phyloP scores from a whole-genome alignment of 2,113 vertebrate genomes.

The Camelus bactrianus region DNA sequence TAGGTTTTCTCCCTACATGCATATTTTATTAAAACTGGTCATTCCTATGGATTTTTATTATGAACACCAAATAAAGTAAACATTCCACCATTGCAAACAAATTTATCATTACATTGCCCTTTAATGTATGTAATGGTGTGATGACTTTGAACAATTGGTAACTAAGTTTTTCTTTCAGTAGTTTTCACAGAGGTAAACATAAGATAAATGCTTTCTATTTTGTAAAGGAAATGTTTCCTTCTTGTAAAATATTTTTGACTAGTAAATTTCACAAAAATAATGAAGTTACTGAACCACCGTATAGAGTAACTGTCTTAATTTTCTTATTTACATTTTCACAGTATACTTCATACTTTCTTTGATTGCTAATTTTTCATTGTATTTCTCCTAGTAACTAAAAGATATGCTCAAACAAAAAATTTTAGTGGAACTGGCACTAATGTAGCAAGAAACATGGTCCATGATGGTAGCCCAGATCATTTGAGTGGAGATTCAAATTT shows the following conservation, averaged over 20 bases:
- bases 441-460: too few species aligned
- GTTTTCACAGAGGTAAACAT: not conserved
- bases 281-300: not conserved
- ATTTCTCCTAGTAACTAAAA: not conserved
- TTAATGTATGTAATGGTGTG: not conserved
- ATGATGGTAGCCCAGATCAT: too few species aligned
- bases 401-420: too few species aligned
- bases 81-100: not conserved
- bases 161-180: not conserved
- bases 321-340: constrained; percentile 48
- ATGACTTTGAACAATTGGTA: not conserved
- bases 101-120: not conserved
- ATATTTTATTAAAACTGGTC: not conserved
- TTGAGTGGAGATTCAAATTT: too few species aligned
- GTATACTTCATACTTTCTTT: constrained; percentile 20
- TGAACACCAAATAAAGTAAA: not conserved
- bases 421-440: too few species aligned
- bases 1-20: not conserved
- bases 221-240: not conserved
- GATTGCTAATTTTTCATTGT: not conserved
- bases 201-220: not conserved
- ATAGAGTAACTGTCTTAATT: constrained; percentile 43
- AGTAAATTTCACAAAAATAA: not conserved
- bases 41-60: not conserved
- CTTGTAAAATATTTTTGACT: constrained; percentile 14